These are phyloP conservation scores for Porites lobata DNA, from an alignment of 92 coral and sea anemone species.

Conservation along the genomic window DNA sequence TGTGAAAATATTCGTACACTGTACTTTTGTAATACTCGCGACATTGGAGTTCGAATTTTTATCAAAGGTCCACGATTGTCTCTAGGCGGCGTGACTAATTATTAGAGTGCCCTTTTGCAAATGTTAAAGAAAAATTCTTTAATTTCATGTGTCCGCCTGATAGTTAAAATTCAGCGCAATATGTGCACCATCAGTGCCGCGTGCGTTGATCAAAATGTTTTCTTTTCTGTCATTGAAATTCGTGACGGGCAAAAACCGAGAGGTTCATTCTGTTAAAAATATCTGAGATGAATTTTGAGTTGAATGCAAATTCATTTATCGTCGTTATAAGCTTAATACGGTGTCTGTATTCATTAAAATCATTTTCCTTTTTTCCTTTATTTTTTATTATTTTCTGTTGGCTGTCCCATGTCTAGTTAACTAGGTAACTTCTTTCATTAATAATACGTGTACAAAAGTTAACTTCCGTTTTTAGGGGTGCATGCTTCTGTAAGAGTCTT, in stretches of 20 bases:
- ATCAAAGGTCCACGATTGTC: not conserved
- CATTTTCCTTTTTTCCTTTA: not conserved
- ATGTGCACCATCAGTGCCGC: not conserved
- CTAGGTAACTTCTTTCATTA: not conserved
- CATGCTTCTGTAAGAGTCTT: not conserved
- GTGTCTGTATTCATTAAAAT: not conserved
- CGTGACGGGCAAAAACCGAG: not conserved
- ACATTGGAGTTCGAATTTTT: not conserved
- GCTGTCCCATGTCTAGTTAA: not conserved
- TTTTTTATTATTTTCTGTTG: not conserved
- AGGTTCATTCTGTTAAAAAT: not conserved
- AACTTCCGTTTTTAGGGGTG: not conserved
- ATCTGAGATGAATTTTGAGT: not conserved
- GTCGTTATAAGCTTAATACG: not conserved
- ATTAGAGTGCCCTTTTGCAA: not conserved
- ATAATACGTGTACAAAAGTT: no score
- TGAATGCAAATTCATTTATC: not conserved
- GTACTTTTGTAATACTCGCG: constrained; percentile 9
- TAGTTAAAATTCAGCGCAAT: not conserved
- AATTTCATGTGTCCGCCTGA: not conserved
- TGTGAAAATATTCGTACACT: constrained; percentile 9
- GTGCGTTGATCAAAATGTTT: no score
- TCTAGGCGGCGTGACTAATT: constrained; percentile 22
- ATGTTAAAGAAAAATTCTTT: not conserved
- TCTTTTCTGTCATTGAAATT: no score